Percentiles rank a stretch among this genome's conserved stretches.
Conservation (phyloP, 2,113 vertebrate genomes). For the Gallinago undulata region DNA sequence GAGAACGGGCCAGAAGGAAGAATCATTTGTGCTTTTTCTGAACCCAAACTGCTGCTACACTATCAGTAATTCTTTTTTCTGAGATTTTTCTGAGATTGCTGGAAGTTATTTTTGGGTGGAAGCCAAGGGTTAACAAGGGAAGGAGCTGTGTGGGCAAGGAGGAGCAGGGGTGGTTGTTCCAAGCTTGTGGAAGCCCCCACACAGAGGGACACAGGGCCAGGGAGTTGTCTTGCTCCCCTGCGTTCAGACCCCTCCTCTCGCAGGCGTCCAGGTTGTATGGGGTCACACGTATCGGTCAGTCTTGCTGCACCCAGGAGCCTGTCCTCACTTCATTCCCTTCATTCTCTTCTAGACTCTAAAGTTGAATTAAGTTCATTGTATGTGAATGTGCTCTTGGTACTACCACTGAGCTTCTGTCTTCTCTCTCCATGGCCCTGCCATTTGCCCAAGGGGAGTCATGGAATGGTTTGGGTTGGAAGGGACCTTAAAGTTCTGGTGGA, state of each 20-base stretch:
- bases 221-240: not conserved
- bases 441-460: not conserved
- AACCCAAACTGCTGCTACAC: not conserved
- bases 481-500: no score
- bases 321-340: not conserved
- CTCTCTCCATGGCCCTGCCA: not conserved
- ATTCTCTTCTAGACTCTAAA: not conserved
- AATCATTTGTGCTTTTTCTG: not conserved
- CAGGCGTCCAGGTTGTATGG: not conserved
- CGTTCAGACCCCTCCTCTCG: fast-evolving
- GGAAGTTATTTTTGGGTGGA: not conserved
- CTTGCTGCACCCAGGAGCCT: not conserved
- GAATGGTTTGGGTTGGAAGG: no score
- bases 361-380: not conserved
- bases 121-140: not conserved
- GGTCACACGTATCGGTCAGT: fast-evolving
- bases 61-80: not conserved
- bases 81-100: not conserved
- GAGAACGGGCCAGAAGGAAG: not conserved
- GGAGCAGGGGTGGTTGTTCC: not conserved
- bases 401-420: not conserved
- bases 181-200: not conserved
- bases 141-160: not conserved
- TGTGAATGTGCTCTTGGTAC: fast-evolving
- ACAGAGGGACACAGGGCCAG: no score